Percentiles rank a stretch among this genome's conserved stretches.
Conservation (phyloP, 1,140 invertebrate genomes). For the Paralvinella palmiformis region DNA sequence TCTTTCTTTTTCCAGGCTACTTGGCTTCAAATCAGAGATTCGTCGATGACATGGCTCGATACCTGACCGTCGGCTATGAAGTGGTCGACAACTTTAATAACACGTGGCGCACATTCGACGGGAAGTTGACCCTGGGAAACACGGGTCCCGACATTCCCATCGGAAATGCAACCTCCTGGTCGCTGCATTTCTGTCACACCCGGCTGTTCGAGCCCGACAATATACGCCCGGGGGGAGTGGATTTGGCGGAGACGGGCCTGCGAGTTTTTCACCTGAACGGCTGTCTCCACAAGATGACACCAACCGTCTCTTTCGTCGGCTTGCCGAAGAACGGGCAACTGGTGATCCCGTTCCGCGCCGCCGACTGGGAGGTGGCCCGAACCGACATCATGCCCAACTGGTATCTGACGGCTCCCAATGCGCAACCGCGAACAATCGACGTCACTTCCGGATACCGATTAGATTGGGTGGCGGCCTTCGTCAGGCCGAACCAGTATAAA, state of each 20-base stretch:
- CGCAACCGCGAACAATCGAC: neutral
- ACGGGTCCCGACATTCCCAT: constrained; percentile 21
- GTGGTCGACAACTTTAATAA: neutral
- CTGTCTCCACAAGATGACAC: neutral
- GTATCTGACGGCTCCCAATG: neutral
- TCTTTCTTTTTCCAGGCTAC: no score
- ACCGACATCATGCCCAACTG: constrained; percentile 9
- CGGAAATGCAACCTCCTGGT: constrained; percentile 6
- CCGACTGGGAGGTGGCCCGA: neutral
- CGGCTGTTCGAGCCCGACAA: neutral
- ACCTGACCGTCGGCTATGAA: neutral
- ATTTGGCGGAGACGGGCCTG: neutral
- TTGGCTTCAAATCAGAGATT: no score
- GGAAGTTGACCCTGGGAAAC: constrained; percentile 30
- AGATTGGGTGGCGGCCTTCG: neutral
- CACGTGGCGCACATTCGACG: neutral
- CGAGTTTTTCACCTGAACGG: neutral
- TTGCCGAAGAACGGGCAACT: neutral
- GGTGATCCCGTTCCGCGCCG: neutral
- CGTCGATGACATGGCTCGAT: neutral
- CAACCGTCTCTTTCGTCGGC: neutral
- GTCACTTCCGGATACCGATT: neutral
- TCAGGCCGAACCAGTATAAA: neutral
- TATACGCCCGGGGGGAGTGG: neutral
- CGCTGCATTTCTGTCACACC: neutral